Evolutionary conservation across 2,888 invertebrate genomes (phyloP).

Genomic region (Chymomyza caudatula): DNA sequence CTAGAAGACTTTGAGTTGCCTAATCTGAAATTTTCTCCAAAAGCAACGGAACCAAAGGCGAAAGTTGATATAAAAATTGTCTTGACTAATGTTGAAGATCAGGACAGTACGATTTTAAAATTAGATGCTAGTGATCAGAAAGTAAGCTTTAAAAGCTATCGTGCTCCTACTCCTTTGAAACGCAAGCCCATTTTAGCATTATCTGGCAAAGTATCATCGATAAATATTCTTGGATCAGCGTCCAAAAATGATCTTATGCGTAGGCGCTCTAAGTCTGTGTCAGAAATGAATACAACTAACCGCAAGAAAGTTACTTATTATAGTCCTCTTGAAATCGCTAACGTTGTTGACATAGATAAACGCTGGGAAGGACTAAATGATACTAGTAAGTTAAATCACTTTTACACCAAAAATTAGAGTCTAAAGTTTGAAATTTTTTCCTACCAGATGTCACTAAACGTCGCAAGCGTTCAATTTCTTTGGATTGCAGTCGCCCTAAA

Average conservation of each 20-base stretch:
- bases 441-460: constrained; percentile 67
- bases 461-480: constrained; percentile 72
- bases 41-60: neutral
- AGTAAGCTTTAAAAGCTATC: constrained; percentile 22
- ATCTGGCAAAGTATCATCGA: neutral
- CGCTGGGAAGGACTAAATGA: constrained; percentile 25
- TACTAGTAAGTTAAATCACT: constrained; percentile 42
- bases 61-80: constrained; percentile 19
- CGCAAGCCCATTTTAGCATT: constrained; percentile 17
- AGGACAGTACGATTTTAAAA: constrained; percentile 16
- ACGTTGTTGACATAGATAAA: constrained; percentile 54
- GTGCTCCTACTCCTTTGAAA: constrained; percentile 61
- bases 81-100: constrained; percentile 11
- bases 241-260: neutral
- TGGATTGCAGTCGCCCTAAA: constrained; percentile 48
- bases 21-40: neutral
- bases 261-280: constrained; percentile 64
- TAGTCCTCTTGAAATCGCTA: constrained; percentile 57
- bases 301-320: constrained; percentile 61
- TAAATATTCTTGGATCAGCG: neutral
- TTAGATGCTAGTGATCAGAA: neutral
- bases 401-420: neutral
- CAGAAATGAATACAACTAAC: constrained; percentile 22
- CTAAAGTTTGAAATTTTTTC: neutral
- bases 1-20: neutral